Percentiles rank a stretch among this genome's conserved stretches.
These are phyloP conservation scores for Phymatocera aterrima DNA, from an alignment of 2,888 invertebrate genomes.

Conservation along the genomic window DNA sequence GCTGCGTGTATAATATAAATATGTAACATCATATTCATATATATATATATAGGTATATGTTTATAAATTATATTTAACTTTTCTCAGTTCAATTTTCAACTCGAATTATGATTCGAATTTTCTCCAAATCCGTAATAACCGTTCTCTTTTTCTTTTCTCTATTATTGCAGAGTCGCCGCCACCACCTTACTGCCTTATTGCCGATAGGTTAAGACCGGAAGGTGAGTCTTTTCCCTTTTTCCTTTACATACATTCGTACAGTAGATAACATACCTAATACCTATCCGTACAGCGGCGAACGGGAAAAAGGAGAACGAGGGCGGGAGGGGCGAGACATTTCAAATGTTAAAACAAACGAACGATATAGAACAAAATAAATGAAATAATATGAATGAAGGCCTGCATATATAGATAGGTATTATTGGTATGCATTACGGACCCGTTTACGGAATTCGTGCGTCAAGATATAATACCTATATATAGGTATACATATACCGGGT, in stretches of 20 bases:
- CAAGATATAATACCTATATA: neutral
- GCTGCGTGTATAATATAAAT: too few relatives aligned
- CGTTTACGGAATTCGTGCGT: too few relatives aligned
- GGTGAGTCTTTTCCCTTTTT: conserved; percentile 77
- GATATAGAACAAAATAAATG: too few relatives aligned
- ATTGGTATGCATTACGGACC: too few relatives aligned
- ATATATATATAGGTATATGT: neutral
- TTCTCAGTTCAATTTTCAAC: neutral
- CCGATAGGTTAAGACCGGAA: conserved; percentile 84
- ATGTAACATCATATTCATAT: neutral
- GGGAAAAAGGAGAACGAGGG: neutral
- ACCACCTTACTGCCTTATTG: conserved; percentile 88
- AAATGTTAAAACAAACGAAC: too few relatives aligned
- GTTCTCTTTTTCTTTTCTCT: conserved; percentile 55
- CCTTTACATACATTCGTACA: neutral
- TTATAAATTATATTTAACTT: neutral
- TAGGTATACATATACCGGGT: neutral
- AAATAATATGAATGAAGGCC: too few relatives aligned
- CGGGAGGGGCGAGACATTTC: too few relatives aligned
- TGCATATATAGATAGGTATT: too few relatives aligned
- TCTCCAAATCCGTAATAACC: neutral
- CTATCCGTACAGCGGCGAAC: too few relatives aligned
- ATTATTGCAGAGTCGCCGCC: conserved; percentile 87
- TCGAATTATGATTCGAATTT: neutral
- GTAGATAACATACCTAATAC: too few relatives aligned